Base-by-base conservation (phyloP, 1,140 invertebrate species). In the Meloidogyne floridensis region DNA sequence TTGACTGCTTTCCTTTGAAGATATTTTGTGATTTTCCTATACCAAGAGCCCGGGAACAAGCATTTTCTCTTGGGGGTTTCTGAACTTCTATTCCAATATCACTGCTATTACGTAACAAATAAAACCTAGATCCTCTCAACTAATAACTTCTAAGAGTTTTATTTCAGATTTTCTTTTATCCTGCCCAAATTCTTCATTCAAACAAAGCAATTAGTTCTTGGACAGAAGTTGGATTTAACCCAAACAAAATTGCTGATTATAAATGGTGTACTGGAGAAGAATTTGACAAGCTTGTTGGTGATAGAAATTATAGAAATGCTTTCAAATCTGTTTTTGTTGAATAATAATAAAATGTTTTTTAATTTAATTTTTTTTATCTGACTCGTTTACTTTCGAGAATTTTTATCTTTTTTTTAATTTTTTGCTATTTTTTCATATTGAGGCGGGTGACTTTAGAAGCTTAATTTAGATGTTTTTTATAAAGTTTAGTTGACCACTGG, bases 131-230 rank as follows among this genome's bases (percentile, higher is more conserved):
- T 32, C 13, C 56, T 82, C 5, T 15, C 11, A 13, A 81, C 32
- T 81, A 8, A 47, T 47, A 47, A 47, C 4, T 47, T 47, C 47
- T 47, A 47, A 47, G 5, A 6, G 70, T 15, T 81, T 53, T 43
- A 9, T 80, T 82, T 79, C 77, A 87, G 83, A 83, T 87, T n/a
- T 87, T 87, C 82, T 81, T 87, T 71, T 87, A 76, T 56, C 72
- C 81, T 56, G 86, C 86, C 2, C 77, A 83, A 47, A 69, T 87
- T 5, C 43, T 87, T 5, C 43, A 83, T 18, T 11, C 47, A 15
- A 82, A 56, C 20, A 72, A 32, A 11, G 2, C 59, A n/a, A 51
- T 51, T 81, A 80, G 8, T 4, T 15, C 56, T 18, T 43, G 18
- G 7, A 8, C n/a, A 51, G 43, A 80, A 42, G 32, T 72, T 6